These are phyloP conservation scores for Dolichopus griseipennis DNA, from an alignment of 2,888 invertebrate species.

Conservation along the genomic window DNA sequence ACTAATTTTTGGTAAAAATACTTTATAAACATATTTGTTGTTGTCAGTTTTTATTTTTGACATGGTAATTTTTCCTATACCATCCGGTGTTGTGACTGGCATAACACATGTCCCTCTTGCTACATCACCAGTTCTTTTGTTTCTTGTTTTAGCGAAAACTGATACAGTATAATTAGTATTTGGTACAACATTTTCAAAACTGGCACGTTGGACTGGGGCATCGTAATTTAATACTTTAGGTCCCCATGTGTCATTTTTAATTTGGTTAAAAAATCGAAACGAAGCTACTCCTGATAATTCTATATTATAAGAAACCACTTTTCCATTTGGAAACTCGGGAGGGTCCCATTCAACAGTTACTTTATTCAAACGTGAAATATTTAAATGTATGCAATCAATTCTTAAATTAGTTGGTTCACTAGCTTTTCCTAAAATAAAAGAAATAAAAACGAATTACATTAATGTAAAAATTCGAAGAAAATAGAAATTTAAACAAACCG, in stretches of 20 bases:
- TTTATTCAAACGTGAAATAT: conserved; percentile 45
- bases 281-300: conserved; percentile 49
- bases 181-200: conserved; percentile 62
- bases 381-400: conserved; percentile 57
- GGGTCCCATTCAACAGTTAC: conserved; percentile 65
- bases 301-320: conserved; percentile 68
- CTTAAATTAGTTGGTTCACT: conserved; percentile 61
- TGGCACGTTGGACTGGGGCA: conserved; percentile 43
- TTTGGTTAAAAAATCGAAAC: conserved; percentile 48
- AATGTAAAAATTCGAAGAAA: no score
- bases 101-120: conserved; percentile 58
- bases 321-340: conserved; percentile 66
- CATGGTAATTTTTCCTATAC: conserved; percentile 47
- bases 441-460: not conserved
- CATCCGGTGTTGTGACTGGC: conserved; percentile 61
- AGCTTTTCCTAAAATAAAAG: conserved; percentile 37
- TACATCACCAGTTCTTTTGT: conserved; percentile 62
- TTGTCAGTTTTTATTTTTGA: conserved; percentile 51
- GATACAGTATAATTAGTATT: conserved; percentile 77
- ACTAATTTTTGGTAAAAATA: conserved; percentile 65
- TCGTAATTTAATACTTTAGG: conserved; percentile 53
- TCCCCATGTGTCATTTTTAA: conserved; percentile 49
- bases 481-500: conserved; percentile 45
- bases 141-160: conserved; percentile 68
- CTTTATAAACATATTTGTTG: conserved; percentile 63